Percentiles rank a stretch among this genome's conserved stretches.
Evolutionary conservation across 2,113 vertebrate species (phyloP).

Genomic region (Euleptes europaea): DNA sequence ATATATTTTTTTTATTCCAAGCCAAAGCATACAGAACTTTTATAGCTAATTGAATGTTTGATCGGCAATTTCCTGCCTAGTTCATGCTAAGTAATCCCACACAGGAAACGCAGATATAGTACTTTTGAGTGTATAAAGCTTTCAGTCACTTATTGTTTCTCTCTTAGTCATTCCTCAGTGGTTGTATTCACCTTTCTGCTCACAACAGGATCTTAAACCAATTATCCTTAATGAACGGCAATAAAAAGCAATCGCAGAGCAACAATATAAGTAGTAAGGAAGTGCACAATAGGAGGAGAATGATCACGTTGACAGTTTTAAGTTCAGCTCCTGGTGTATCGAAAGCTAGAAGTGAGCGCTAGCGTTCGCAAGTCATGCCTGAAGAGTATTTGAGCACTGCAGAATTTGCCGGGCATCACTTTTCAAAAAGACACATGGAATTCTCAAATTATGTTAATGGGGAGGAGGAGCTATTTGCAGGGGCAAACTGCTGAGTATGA

Average conservation of each 20-base stretch:
- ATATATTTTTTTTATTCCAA: slow-evolving; percentile 24
- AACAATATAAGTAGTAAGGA: slow-evolving; percentile 37
- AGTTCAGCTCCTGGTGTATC: not conserved
- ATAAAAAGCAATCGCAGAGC: slow-evolving; percentile 36
- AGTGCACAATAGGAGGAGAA: slow-evolving; percentile 23
- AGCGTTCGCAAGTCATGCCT: not conserved
- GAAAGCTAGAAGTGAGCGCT: slow-evolving; percentile 15
- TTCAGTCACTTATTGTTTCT: slow-evolving; percentile 47
- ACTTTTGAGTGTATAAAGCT: slow-evolving; percentile 35
- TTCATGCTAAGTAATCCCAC: slow-evolving; percentile 53
- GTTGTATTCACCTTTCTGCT: slow-evolving; percentile 32
- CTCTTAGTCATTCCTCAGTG: slow-evolving; percentile 32
- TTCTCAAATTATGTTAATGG: too few relatives aligned
- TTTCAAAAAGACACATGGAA: too few relatives aligned
- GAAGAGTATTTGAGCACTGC: not conserved
- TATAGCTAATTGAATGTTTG: slow-evolving; percentile 46
- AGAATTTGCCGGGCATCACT: not conserved
- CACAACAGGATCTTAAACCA: slow-evolving; percentile 40
- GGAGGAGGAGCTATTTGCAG: too few relatives aligned
- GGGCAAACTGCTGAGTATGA: too few relatives aligned
- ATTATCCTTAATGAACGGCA: slow-evolving; percentile 18
- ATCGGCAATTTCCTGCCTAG: slow-evolving; percentile 54
- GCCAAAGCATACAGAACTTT: slow-evolving; percentile 20
- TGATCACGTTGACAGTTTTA: not conserved
- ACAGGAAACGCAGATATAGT: slow-evolving; percentile 39